A percentile compares a stretch with the other conserved stretches of the same genome.
These are phyloP conservation scores for human (Homo sapiens) DNA, from an alignment of 2,113 vertebrate genomes.

Conservation along the genomic window DNA sequence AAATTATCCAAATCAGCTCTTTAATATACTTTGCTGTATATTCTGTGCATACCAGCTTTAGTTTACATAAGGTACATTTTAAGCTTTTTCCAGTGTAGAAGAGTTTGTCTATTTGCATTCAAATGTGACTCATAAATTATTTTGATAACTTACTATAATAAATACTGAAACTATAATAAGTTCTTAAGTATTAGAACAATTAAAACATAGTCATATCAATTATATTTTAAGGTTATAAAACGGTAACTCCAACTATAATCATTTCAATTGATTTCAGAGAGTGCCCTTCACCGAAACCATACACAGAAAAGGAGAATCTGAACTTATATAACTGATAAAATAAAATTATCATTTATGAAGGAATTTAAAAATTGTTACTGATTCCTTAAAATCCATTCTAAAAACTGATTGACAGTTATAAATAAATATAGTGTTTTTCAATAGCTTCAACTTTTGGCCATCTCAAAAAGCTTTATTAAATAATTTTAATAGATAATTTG, in stretches of 20 bases:
- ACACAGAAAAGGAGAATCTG: not conserved
- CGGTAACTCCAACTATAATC: not conserved
- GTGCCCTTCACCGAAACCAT: not conserved
- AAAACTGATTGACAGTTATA: not conserved
- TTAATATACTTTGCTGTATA: not conserved
- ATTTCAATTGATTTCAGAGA: not conserved
- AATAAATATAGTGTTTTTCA: not conserved
- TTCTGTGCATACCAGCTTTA: not conserved
- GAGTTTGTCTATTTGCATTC: not conserved
- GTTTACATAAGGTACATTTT: not conserved
- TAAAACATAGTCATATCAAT: not conserved
- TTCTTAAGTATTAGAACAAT: not conserved
- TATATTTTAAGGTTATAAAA: conserved; percentile 23
- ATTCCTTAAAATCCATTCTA: not conserved
- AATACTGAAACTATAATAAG: not conserved
- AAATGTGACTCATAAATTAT: conserved; percentile 24
- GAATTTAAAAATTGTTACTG: not conserved
- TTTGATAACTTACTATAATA: not conserved
- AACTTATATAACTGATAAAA: not conserved
- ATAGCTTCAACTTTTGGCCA: not conserved
- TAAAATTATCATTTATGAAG: not conserved
- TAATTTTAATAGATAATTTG: not conserved
- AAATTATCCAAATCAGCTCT: conserved; percentile 2
- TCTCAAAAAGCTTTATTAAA: not conserved
- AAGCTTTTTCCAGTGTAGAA: not conserved